phyloP scores from a whole-genome alignment of 2,113 vertebrate species.

The Phycodurus eques region DNA sequence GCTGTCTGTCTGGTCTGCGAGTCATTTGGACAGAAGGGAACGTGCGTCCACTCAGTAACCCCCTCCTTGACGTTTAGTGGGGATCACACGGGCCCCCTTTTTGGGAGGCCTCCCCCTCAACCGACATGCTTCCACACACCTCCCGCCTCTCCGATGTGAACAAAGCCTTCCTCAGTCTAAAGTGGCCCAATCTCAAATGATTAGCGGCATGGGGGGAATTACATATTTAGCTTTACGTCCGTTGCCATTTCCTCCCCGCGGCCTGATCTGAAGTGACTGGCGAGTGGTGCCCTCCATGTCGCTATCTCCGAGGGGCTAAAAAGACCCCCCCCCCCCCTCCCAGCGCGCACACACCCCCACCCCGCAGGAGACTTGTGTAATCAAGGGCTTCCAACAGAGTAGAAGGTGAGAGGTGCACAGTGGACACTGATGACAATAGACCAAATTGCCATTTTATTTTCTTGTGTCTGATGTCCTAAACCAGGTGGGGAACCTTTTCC shows the following conservation, averaged over 20 bases:
- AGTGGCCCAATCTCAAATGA: conserved; percentile 81
- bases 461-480: not conserved
- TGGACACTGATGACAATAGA: conserved; percentile 45
- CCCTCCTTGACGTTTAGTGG: conserved; percentile 35
- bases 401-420: conserved; percentile 35
- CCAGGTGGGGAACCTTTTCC: not conserved
- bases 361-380: conserved; percentile 65
- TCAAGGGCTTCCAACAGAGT: conserved; percentile 64
- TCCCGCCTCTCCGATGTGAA: conserved; percentile 46
- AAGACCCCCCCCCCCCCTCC: not conserved
- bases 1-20: conserved; percentile 59
- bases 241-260: conserved; percentile 86
- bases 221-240: conserved; percentile 88
- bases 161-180: conserved; percentile 79
- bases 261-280: conserved; percentile 82
- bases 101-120: conserved; percentile 19
- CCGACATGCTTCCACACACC: conserved; percentile 28
- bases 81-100: conserved; percentile 49
- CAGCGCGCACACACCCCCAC: conserved; percentile 14
- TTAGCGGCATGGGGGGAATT: conserved; percentile 82
- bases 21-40: conserved; percentile 76
- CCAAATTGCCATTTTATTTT: conserved; percentile 7
- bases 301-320: conserved; percentile 68
- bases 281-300: conserved; percentile 65
- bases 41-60: conserved; percentile 62